These are phyloP conservation scores for Burhinus oedicnemus DNA, from an alignment of 2,113 vertebrate species.

Conservation along the genomic window DNA sequence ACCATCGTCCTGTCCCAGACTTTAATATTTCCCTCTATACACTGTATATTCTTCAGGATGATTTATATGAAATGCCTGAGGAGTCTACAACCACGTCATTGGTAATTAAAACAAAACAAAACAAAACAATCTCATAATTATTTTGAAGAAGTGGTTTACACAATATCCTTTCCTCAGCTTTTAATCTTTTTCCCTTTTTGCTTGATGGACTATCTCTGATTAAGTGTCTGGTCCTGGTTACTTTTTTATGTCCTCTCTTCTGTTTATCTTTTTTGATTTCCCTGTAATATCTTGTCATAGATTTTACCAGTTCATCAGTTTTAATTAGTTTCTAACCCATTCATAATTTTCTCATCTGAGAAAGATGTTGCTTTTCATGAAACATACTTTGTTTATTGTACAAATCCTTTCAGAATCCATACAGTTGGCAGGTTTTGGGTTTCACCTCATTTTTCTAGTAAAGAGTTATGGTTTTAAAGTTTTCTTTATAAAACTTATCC, in stretches of 20 bases:
- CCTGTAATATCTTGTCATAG: not conserved
- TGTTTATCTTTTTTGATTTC: not conserved
- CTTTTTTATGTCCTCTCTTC: not conserved
- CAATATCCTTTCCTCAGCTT: not conserved
- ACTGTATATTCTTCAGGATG: not conserved
- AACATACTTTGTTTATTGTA: not conserved
- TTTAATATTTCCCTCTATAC: not conserved
- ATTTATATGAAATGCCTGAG: not conserved
- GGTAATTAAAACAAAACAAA: not conserved
- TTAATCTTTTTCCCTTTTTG: not conserved
- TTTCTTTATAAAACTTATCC: not conserved
- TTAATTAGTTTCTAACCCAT: not conserved
- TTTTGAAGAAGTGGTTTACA: not conserved
- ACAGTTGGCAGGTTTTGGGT: not conserved
- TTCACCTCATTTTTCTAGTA: not conserved
- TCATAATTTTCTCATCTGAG: not conserved
- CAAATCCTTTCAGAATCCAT: not conserved
- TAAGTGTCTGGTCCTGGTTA: not conserved
- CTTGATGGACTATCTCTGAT: not conserved
- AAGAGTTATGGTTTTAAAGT: not conserved
- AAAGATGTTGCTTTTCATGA: not conserved
- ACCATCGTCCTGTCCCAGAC: not conserved
- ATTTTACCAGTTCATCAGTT: not conserved
- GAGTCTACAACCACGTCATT: not conserved
- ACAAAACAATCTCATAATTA: not conserved